phyloP scores from a whole-genome alignment of 2,113 vertebrate species.

The Triplophysa tibetana region DNA sequence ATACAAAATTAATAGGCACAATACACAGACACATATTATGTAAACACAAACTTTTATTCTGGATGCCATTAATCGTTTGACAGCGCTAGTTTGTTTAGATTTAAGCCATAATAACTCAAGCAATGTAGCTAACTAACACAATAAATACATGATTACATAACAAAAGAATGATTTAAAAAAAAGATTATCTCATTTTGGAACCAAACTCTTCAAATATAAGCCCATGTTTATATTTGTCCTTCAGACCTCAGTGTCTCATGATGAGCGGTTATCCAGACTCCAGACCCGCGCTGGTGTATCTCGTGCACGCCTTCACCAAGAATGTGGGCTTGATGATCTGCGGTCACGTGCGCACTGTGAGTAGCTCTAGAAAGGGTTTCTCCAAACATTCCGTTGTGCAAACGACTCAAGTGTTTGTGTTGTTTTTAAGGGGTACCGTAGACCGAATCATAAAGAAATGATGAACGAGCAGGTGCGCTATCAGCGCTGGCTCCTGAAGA shows the following conservation, averaged over 20 bases:
- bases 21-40: too few species aligned
- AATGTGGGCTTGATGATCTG: constrained; percentile 96
- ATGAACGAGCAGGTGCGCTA: constrained; percentile 82
- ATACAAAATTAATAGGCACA: too few species aligned
- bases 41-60: too few species aligned
- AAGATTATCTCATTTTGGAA: too few species aligned
- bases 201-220: not conserved
- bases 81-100: too few species aligned
- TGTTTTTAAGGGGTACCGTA: constrained; percentile 76
- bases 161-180: too few species aligned
- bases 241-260: constrained; percentile 93
- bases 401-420: too few species aligned
- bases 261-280: constrained; percentile 89
- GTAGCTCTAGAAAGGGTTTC: constrained; percentile 43
- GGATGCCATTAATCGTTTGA: too few species aligned
- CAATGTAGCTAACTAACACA: too few species aligned
- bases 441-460: constrained; percentile 89
- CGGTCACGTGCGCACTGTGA: constrained; percentile 86
- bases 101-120: too few species aligned
- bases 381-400: too few species aligned
- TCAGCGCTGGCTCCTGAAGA: constrained; percentile 92
- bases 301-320: constrained; percentile 94
- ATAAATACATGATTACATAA: too few species aligned
- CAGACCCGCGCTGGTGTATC: constrained; percentile 89
- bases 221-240: constrained; percentile 35